These are phyloP conservation scores for Merluccius polli DNA, from an alignment of 2,797 vertebrate genomes.

Conservation along the genomic window DNA sequence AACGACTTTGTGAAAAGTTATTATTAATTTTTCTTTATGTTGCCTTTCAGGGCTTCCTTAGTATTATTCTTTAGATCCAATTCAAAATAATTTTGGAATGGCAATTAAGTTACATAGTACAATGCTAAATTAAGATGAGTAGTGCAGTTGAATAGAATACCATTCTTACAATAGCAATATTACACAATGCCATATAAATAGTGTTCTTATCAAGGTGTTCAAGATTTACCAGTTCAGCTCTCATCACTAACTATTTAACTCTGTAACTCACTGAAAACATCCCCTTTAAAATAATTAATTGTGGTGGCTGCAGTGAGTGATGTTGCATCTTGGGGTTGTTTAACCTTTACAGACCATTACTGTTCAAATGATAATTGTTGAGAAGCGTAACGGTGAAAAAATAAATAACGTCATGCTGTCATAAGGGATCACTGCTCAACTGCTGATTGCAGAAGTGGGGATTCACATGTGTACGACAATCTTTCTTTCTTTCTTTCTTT, in stretches of 20 bases:
- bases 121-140: neutral
- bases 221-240: neutral
- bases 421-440: neutral
- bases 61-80: neutral
- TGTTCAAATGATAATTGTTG: neutral
- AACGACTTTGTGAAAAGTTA: too few relatives aligned
- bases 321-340: neutral
- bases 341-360: neutral
- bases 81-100: neutral
- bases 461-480: neutral
- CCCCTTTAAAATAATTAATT: neutral
- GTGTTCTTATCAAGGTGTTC: too few relatives aligned
- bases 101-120: neutral
- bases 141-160: neutral
- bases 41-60: too few relatives aligned
- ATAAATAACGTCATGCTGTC: neutral
- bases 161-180: neutral
- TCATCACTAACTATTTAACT: neutral
- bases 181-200: neutral
- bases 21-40: too few relatives aligned
- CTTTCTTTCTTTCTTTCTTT: neutral
- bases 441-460: neutral
- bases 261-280: neutral
- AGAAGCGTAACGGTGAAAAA: neutral
- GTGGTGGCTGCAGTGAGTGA: neutral